A percentile compares a stretch with the other conserved stretches of the same genome.
phyloP scores from a whole-genome alignment of 2,888 invertebrate genomes.

The Tricholauxania praeusta region DNA sequence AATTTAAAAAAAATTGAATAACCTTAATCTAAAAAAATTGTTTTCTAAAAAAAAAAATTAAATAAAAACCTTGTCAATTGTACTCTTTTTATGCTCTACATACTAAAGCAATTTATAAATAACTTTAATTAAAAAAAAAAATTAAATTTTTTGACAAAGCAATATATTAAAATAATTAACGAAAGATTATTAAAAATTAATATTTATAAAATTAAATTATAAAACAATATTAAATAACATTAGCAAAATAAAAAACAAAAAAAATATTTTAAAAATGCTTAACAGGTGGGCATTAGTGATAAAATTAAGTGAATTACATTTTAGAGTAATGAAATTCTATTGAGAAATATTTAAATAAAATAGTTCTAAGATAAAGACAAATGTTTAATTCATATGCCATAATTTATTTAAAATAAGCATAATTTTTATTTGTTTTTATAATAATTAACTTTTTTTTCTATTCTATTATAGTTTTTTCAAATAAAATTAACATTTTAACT shows the following conservation, averaged over 20 bases:
- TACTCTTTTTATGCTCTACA: conserved; percentile 26
- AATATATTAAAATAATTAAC: conserved; percentile 16
- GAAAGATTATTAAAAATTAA: not conserved
- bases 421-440: conserved; percentile 9
- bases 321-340: not conserved
- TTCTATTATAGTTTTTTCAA: conserved; percentile 17
- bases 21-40: not conserved
- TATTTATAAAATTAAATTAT: conserved; percentile 8
- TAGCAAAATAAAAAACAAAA: not conserved
- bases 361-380: not conserved
- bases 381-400: conserved; percentile 10
- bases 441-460: not conserved
- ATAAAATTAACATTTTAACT: conserved; percentile 24
- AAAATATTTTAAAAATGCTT: conserved; percentile 7
- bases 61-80: conserved; percentile 25
- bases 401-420: not conserved
- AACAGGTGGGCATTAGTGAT: conserved; percentile 22
- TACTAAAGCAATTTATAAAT: not conserved
- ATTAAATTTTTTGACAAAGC: conserved; percentile 20
- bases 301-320: conserved; percentile 26
- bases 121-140: conserved; percentile 1
- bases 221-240: not conserved
- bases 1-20: not conserved
- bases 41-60: conserved; percentile 1
- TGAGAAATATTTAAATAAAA: conserved; percentile 17